Conservation (phyloP, 1,140 invertebrate genomes). For the Cecropterus lyciades region DNA sequence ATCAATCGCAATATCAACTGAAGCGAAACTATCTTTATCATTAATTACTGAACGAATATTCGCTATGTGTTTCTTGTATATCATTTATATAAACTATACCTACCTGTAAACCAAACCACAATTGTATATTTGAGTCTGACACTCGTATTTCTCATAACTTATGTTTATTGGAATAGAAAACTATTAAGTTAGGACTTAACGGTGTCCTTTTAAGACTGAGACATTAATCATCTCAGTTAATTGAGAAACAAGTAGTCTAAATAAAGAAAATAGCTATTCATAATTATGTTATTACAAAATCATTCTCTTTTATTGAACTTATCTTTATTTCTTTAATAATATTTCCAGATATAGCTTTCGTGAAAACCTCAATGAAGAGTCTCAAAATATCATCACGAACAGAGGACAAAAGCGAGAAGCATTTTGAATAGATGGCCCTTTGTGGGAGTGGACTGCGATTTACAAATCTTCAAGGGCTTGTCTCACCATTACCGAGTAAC, state of each 20-base stretch:
- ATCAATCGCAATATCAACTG: constrained; percentile 10
- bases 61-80: too few relatives aligned
- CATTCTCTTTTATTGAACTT: neutral
- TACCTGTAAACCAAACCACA: neutral
- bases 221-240: too few relatives aligned
- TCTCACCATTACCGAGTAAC: neutral
- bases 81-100: neutral
- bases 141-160: neutral
- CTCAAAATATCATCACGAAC: constrained; percentile 29
- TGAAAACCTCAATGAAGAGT: constrained; percentile 16
- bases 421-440: constrained; percentile 51
- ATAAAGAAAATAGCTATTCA: too few relatives aligned
- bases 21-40: constrained; percentile 2
- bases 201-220: neutral
- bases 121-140: neutral
- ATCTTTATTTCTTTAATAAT: constrained; percentile 25
- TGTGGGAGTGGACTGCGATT: constrained; percentile 56
- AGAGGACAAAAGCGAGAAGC: constrained; percentile 44
- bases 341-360: constrained; percentile 21
- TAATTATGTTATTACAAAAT: too few relatives aligned
- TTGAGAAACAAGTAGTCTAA: too few relatives aligned
- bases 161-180: constrained; percentile 1
- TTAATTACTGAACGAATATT: neutral
- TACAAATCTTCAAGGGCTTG: constrained; percentile 55
- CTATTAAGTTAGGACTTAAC: neutral